Percentiles rank a stretch among this genome's conserved stretches.
These are phyloP conservation scores for Hyaena hyaena DNA, from an alignment of 2,113 vertebrate genomes.

Conservation along the genomic window DNA sequence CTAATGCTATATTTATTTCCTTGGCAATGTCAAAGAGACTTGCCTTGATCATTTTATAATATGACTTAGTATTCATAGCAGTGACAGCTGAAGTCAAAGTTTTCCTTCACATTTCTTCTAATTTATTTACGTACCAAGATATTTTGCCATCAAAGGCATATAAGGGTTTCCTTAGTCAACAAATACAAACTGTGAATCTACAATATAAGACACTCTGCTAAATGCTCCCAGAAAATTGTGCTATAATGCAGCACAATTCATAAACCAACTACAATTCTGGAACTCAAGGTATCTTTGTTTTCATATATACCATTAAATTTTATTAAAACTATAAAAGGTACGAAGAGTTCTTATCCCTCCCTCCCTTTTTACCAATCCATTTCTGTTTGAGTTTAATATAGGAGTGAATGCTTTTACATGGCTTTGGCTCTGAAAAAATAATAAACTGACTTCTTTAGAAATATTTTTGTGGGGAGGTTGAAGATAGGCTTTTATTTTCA, in stretches of 20 bases:
- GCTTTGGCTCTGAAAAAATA: neutral
- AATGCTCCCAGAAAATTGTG: neutral
- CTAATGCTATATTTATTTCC: constrained; percentile 39
- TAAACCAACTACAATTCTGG: neutral
- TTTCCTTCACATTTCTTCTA: constrained; percentile 58
- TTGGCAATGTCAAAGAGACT: constrained; percentile 56
- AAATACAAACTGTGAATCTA: neutral
- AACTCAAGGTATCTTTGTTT: neutral
- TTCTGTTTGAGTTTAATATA: neutral
- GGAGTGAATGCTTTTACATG: neutral
- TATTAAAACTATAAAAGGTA: neutral
- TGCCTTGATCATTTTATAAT: constrained; percentile 41
- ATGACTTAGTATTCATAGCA: constrained; percentile 42
- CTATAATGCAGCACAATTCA: neutral
- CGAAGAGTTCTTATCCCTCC: neutral
- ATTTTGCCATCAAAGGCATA: constrained; percentile 54
- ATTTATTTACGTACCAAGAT: constrained; percentile 44
- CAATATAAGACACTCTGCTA: neutral
- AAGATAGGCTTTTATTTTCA: neutral
- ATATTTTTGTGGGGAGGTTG: neutral
- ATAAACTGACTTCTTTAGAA: neutral
- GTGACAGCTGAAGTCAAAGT: constrained; percentile 49
- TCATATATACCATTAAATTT: neutral
- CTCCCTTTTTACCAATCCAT: neutral
- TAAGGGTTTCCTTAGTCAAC: constrained; percentile 19